These are phyloP conservation scores for Cyphomyrmex costatus DNA, from an alignment of 1,140 invertebrate species.

Conservation along the genomic window DNA sequence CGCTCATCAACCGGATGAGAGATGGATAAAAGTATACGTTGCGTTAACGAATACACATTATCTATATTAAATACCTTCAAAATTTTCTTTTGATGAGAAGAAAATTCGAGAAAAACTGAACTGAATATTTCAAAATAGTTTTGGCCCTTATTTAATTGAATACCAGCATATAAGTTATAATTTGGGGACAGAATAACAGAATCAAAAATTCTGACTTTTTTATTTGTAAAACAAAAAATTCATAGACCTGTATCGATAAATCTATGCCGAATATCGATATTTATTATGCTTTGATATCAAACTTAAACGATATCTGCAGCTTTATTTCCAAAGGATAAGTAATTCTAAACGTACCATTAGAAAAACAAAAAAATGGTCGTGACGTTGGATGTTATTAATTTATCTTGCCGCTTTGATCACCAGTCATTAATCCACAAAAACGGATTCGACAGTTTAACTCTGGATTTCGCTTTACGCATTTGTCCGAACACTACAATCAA, in stretches of 20 bases:
- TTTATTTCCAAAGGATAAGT: neutral
- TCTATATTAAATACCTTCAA: neutral
- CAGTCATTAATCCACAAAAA: neutral
- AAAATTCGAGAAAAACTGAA: neutral
- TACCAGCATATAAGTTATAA: neutral
- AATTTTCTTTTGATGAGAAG: neutral
- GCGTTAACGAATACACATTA: neutral
- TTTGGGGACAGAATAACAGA: neutral
- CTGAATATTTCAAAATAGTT: neutral
- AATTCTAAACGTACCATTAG: neutral
- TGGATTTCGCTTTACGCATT: neutral
- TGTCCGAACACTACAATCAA: neutral
- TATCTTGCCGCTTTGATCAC: neutral
- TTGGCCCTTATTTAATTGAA: neutral
- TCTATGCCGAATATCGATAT: neutral
- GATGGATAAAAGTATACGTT: neutral
- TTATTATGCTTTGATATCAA: neutral
- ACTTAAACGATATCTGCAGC: neutral
- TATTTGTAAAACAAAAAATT: neutral
- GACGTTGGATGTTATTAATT: neutral
- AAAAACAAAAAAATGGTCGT: conserved; percentile 5
- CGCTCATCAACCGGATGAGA: neutral
- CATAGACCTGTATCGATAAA: neutral
- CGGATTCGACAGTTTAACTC: neutral
- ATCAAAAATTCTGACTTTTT: neutral